Evolutionary conservation across 2,797 vertebrate genomes (phyloP).

Genomic region (Gallinago nigripennis): DNA sequence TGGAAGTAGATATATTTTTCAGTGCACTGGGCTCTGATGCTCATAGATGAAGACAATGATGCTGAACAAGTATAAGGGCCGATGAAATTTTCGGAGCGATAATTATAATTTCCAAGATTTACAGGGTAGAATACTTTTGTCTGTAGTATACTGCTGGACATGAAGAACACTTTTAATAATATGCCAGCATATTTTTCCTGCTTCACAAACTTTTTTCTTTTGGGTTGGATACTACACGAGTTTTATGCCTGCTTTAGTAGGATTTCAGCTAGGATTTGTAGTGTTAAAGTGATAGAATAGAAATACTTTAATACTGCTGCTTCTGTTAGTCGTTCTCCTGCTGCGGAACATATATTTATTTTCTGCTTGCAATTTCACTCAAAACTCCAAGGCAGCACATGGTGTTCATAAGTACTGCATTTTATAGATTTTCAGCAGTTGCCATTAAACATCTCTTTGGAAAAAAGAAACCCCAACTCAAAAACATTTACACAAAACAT

Average conservation of each 20-base stretch:
- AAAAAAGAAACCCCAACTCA: background rate
- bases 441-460: background rate
- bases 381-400: background rate
- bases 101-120: background rate
- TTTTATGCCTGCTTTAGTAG: background rate
- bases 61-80: background rate
- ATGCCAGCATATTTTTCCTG: background rate
- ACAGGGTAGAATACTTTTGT: background rate
- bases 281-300: background rate
- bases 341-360: slow-evolving; percentile 6
- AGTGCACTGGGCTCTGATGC: background rate
- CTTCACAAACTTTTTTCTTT: background rate
- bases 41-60: background rate
- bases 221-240: background rate
- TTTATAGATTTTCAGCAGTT: slow-evolving; percentile 22
- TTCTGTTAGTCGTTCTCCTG: background rate
- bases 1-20: background rate
- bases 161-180: background rate
- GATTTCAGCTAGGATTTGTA: background rate
- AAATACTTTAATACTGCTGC: background rate
- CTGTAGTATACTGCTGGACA: background rate
- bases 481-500: background rate
- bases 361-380: background rate
- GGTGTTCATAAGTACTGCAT: slow-evolving; percentile 5
- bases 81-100: background rate